Conservation (phyloP, 2,888 invertebrate genomes). For the Didymodactylos carnosus region DNA sequence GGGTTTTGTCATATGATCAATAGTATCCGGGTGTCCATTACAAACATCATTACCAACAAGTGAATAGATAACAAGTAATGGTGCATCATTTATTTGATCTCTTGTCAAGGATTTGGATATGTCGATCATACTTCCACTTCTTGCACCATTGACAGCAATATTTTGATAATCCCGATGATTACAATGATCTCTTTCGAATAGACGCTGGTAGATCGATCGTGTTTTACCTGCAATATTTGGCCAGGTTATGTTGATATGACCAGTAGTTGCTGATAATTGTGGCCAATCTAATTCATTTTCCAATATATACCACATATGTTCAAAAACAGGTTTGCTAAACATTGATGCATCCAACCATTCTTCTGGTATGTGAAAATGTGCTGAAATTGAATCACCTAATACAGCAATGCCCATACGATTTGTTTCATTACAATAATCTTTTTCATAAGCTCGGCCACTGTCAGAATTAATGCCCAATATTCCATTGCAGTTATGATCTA, state of each 20-base stretch:
- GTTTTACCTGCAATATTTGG: not conserved
- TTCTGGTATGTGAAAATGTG: slow-evolving; percentile 39
- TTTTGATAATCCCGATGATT: slow-evolving; percentile 36
- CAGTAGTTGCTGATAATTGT: slow-evolving; percentile 36
- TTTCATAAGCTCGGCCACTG: slow-evolving; percentile 26
- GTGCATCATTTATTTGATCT: slow-evolving; percentile 31
- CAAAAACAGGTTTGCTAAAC: slow-evolving; percentile 24
- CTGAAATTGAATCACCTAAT: slow-evolving; percentile 38
- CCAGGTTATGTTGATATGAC: slow-evolving; percentile 18
- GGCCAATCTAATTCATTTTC: slow-evolving; percentile 40
- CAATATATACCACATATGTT: slow-evolving; percentile 30
- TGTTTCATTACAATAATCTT: slow-evolving; percentile 25
- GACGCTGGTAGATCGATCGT: not conserved
- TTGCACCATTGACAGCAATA: slow-evolving; percentile 36
- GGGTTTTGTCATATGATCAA: slow-evolving; percentile 36
- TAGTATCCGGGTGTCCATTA: slow-evolving; percentile 34
- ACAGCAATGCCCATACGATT: slow-evolving; percentile 26
- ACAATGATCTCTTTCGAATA: not conserved
- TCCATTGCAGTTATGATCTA: slow-evolving; percentile 35
- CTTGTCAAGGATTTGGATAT: slow-evolving; percentile 21
- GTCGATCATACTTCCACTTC: not conserved
- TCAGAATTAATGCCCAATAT: slow-evolving; percentile 27
- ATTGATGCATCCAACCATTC: slow-evolving; percentile 27
- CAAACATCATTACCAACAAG: slow-evolving; percentile 40
- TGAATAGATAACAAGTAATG: slow-evolving; percentile 34